Evolutionary conservation across 2,888 invertebrate species (phyloP), one percentile per base, ranked within the genome.

Genomic region (Lasioglossum vierecki): DNA sequence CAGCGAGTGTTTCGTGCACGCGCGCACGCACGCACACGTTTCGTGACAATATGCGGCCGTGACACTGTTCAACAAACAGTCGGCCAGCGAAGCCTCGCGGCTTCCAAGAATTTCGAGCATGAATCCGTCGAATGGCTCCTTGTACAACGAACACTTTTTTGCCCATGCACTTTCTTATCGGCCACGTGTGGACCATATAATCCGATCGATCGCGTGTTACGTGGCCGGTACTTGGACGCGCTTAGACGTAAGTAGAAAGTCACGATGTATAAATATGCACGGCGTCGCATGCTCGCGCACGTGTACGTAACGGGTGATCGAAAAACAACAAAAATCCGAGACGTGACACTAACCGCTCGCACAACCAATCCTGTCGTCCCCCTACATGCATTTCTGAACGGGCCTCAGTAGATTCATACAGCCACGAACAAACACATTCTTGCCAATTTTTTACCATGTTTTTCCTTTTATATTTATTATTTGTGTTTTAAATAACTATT

Each of bases 231-330:
- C 53, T 74, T 79, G 73, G 70, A 53, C 79, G 76, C 81, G 71
- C 41, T 22, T 53, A 73, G 35, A 79, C 70, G 77, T 74, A 86
- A 89, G 82, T 80, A 82, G 84, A 88, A 83, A 88, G 81, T 88
- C 82, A 86, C 84, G 87, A 90, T 88, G 83, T 81, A 35, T 66
- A 85, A 85, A 78, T 82, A 83, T 84, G 82, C 74, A 80, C 75
- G 39, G 49, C 60, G 75, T 76, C 82, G 83, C 89, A 85, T 91
- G 89, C 80, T 82, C 66, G 83, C 53, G 76, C 84, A 89, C 88
- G 90, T 90, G 90, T 83, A 81, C 79, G 75, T 84, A 87, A 86
- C 89, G 84, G 81, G 81, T 78, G 80, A 70, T 70, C 83, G 63
- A 76, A 77, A 84, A 72, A 72, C 30, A 35, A 80, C 30, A 30